Percentiles rank a stretch among this genome's conserved stretches.
Evolutionary conservation across 2,113 vertebrate species (phyloP).

Genomic region (Siniperca chuatsi): DNA sequence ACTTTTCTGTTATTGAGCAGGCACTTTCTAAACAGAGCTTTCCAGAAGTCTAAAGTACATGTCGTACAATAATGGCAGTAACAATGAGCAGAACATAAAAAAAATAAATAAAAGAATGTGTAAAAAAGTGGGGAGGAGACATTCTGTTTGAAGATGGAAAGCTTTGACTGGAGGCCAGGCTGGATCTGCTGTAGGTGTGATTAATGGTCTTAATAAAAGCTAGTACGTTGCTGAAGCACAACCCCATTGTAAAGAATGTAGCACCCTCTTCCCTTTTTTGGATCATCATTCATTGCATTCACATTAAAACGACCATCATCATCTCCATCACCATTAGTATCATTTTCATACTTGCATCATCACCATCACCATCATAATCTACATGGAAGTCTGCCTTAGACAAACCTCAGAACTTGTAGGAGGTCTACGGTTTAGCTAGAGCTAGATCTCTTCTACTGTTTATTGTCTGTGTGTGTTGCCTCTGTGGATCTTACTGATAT

Average conservation of each 20-base stretch:
- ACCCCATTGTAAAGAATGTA: constrained; percentile 75
- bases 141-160: constrained; percentile 76
- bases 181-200: constrained; percentile 73
- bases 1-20: constrained; percentile 80
- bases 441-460: constrained; percentile 69
- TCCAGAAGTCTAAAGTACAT: constrained; percentile 75
- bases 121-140: constrained; percentile 66
- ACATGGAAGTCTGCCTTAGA: constrained; percentile 47
- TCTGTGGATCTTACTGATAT: constrained; percentile 74
- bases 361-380: constrained; percentile 44
- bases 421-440: constrained; percentile 85
- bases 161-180: constrained; percentile 79
- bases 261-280: constrained; percentile 63
- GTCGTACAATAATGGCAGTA: constrained; percentile 74
- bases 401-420: constrained; percentile 81
- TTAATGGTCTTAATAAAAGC: constrained; percentile 70
- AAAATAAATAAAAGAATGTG: constrained; percentile 62
- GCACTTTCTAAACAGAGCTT: constrained; percentile 84
- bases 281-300: constrained; percentile 69
- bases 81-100: constrained; percentile 60
- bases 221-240: constrained; percentile 78
- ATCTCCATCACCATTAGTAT: constrained; percentile 40
- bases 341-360: constrained; percentile 60
- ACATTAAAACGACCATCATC: constrained; percentile 57
- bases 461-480: constrained; percentile 66